A percentile compares a stretch with the other conserved stretches of the same genome.
phyloP scores from a whole-genome alignment of 1,140 invertebrate genomes.

The Drosophila kurseongensis region DNA sequence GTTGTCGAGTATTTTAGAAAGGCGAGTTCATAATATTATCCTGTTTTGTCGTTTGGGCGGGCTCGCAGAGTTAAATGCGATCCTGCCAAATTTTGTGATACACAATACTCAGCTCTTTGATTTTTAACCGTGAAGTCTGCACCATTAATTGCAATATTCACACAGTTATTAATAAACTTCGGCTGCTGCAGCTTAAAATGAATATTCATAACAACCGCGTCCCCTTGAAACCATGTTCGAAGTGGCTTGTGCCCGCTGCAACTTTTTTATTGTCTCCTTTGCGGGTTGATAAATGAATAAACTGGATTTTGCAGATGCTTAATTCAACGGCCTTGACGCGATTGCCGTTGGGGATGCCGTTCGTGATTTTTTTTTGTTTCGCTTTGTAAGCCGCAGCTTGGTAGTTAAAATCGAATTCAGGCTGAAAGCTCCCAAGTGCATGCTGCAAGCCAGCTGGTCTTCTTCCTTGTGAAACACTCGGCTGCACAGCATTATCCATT shows the following conservation, averaged over 20 bases:
- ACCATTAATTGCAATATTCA: conserved; percentile 18
- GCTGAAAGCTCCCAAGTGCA: conserved; percentile 48
- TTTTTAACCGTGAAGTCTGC: not conserved
- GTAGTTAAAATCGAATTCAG: conserved; percentile 10
- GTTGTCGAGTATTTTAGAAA: conserved; percentile 49
- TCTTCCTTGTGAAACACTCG: conserved; percentile 5
- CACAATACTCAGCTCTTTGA: not conserved
- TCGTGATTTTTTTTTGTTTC: conserved; percentile 11
- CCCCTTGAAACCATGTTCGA: not conserved
- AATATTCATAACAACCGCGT: conserved; percentile 15
- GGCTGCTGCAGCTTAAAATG: conserved; percentile 10
- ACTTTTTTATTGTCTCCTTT: conserved; percentile 38
- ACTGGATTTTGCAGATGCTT: conserved; percentile 67
- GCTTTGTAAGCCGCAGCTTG: conserved; percentile 3
- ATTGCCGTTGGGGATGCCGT: conserved; percentile 25
- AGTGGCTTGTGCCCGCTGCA: conserved; percentile 1
- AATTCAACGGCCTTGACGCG: conserved; percentile 53
- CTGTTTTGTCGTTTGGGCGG: conserved; percentile 16
- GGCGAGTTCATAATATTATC: conserved; percentile 33
- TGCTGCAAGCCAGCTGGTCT: conserved; percentile 1
- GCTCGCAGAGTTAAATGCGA: not conserved
- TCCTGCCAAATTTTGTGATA: not conserved
- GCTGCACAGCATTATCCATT: conserved; percentile 11
- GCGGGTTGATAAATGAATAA: conserved; percentile 36
- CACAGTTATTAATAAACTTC: conserved; percentile 14